Percentiles rank a stretch among this genome's conserved stretches.
phyloP scores from a whole-genome alignment of 2,797 vertebrate genomes.

The Lepus oiostolus region DNA sequence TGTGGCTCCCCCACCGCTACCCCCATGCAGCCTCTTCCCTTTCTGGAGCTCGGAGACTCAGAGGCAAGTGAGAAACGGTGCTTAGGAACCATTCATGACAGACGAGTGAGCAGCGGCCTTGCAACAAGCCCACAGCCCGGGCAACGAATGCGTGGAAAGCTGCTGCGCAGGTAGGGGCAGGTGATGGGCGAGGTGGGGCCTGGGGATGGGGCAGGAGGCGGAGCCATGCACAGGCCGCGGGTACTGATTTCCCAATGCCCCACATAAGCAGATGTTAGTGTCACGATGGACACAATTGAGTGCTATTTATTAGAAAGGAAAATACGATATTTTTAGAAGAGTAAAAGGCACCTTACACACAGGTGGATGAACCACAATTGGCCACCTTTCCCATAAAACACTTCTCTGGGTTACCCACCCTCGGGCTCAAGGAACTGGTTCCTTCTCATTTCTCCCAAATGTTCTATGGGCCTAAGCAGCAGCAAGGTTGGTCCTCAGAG shows the following conservation, averaged over 20 bases:
- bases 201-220: not conserved
- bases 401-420: not conserved
- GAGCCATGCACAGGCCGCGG: fast-evolving
- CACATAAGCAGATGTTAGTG: not conserved
- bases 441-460: not conserved
- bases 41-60: not conserved
- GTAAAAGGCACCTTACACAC: not conserved
- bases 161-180: not conserved
- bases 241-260: not conserved
- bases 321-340: not conserved
- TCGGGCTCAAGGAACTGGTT: no score
- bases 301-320: not conserved
- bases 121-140: not conserved
- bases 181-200: not conserved
- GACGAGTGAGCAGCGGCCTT: not conserved
- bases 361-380: not conserved
- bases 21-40: no score
- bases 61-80: not conserved
- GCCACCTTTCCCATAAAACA: not conserved
- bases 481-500: not conserved
- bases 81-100: not conserved
- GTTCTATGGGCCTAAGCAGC: not conserved
- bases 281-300: not conserved
- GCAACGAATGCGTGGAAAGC: not conserved
- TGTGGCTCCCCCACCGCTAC: not conserved